Percentiles rank a stretch among this genome's conserved stretches.
These are phyloP conservation scores for Microctonus hyperodae DNA, from an alignment of 2,888 invertebrate species.

Conservation along the genomic window DNA sequence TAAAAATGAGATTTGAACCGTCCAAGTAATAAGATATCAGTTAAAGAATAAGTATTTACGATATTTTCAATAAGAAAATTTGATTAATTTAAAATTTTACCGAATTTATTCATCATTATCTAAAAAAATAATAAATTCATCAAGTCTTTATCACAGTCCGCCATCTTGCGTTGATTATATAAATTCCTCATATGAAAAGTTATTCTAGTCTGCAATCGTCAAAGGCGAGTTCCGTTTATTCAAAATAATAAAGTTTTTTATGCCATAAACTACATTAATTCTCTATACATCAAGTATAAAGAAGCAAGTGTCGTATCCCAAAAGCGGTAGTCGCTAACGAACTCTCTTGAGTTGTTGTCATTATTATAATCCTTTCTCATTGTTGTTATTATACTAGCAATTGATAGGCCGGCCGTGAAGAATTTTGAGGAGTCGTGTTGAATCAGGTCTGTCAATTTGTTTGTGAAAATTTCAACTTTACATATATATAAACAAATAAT, in stretches of 20 bases:
- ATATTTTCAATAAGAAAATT: too few relatives aligned
- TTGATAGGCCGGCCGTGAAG: not conserved
- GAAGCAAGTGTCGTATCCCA: constrained; percentile 6
- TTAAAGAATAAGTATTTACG: too few relatives aligned
- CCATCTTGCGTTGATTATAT: not conserved
- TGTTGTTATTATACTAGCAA: not conserved
- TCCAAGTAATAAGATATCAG: too few relatives aligned
- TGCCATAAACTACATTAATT: not conserved
- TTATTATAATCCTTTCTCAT: not conserved
- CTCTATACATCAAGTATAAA: not conserved
- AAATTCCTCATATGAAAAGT: not conserved
- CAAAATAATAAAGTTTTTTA: not conserved
- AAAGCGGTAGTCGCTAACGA: constrained; percentile 18
- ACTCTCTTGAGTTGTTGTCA: constrained; percentile 4
- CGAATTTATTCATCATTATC: too few relatives aligned
- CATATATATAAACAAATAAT: not conserved
- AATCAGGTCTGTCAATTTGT: not conserved
- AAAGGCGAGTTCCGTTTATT: not conserved
- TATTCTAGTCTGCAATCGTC: not conserved
- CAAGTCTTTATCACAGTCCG: not conserved
- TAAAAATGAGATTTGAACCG: too few relatives aligned
- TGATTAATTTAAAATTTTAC: too few relatives aligned
- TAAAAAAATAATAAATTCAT: too few relatives aligned
- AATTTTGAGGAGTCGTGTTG: not conserved
- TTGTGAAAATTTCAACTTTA: not conserved